Percentiles rank a stretch among this genome's conserved stretches.
Evolutionary conservation across 2,888 invertebrate genomes (phyloP).

Genomic region (Marasmarcha lunaedactyla): DNA sequence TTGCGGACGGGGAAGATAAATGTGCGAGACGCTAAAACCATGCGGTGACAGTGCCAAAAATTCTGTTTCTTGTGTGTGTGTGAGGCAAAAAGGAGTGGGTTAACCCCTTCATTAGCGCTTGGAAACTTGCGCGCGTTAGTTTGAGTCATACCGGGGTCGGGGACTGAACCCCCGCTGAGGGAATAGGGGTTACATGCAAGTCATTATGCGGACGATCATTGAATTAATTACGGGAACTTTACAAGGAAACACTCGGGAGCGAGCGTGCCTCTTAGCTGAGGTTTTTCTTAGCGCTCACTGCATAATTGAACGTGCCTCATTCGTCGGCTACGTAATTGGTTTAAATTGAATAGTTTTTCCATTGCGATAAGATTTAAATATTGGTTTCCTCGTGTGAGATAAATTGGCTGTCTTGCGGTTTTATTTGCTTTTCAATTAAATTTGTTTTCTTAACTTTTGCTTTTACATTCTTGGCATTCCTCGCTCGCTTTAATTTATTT

Average conservation of each 20-base stretch:
- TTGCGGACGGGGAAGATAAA: conserved; percentile 53
- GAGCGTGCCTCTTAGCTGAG: background rate
- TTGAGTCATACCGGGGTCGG: conserved; percentile 39
- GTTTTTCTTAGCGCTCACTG: background rate
- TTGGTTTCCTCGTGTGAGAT: too few species aligned
- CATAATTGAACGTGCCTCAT: too few species aligned
- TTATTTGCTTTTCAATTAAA: too few species aligned
- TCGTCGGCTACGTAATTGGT: too few species aligned
- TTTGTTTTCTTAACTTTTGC: too few species aligned
- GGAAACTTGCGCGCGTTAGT: conserved; percentile 55
- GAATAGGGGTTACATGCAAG: conserved; percentile 35
- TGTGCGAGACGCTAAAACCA: conserved; percentile 48
- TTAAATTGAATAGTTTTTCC: too few species aligned
- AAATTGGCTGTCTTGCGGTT: too few species aligned
- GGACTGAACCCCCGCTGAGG: conserved; percentile 13
- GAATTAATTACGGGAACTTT: conserved; percentile 58
- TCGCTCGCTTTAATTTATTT: too few species aligned
- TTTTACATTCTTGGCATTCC: too few species aligned
- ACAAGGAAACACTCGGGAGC: conserved; percentile 13
- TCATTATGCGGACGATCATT: conserved; percentile 66
- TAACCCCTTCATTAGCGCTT: conserved; percentile 47
- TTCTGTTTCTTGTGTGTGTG: conserved; percentile 17
- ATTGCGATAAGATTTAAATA: too few species aligned
- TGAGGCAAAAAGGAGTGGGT: conserved; percentile 43
- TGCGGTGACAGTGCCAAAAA: conserved; percentile 54